Evolutionary conservation across 2,113 vertebrate species (phyloP).

Genomic region (Centropus unirufus): DNA sequence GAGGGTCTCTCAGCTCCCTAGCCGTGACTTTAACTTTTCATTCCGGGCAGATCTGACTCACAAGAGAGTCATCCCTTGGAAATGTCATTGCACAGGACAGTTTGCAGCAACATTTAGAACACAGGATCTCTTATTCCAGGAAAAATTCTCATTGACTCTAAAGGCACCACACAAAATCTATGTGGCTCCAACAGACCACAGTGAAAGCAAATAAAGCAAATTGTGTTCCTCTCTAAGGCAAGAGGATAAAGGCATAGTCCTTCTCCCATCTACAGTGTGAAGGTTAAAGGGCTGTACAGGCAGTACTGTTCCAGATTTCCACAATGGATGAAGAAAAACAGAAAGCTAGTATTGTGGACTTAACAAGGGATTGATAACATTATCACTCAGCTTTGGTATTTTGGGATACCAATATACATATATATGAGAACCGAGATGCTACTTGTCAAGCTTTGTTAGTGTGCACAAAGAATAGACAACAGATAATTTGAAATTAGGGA

Average conservation of each 20-base stretch:
- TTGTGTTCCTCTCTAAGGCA: neutral
- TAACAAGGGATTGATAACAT: neutral
- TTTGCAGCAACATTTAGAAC: neutral
- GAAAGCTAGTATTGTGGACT: neutral
- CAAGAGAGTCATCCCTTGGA: neutral
- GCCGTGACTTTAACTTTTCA: neutral
- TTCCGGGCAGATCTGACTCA: neutral
- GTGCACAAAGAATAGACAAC: neutral
- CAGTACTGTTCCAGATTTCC: neutral
- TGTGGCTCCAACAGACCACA: neutral
- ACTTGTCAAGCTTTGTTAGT: neutral
- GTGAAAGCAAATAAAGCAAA: rapidly evolving
- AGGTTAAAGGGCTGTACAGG: neutral
- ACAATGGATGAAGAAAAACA: neutral
- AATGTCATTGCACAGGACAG: neutral
- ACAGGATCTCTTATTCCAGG: neutral
- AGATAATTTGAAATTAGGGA: neutral
- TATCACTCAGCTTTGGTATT: neutral
- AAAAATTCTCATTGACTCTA: neutral
- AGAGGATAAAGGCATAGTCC: neutral
- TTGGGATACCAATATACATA: neutral
- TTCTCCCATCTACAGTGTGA: neutral
- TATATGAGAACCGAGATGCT: neutral
- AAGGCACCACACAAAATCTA: neutral
- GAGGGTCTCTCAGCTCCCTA: neutral